Evolutionary conservation across 2,888 invertebrate species (phyloP), one percentile per base, ranked within the genome.

Genomic region (Pemphredon lugubris): DNA sequence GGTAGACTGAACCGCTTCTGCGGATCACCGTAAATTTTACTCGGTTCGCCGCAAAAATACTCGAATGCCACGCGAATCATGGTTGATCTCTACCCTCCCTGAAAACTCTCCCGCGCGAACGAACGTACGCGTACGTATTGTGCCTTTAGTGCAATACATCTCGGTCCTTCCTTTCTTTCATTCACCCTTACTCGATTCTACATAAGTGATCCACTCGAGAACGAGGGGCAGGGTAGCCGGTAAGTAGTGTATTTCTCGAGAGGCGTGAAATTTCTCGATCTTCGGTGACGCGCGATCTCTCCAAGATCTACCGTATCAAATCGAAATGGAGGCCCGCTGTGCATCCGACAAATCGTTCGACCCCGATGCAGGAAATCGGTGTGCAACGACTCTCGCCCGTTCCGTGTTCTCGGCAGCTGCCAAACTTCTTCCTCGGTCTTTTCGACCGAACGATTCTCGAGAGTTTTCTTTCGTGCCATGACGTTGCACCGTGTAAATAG

Each of bases 231-330:
- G 18, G 4, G 26, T 5, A 3, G 3, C 14, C 37, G 7, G 21
- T 11, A 39, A 20, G 26, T 30, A 59, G 21, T 60, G 59, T 51
- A 42, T 39, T 65, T 16, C 53, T 73, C 63, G 70, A 78, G 79
- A 73, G 75, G 71, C 80, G 79, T 81, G 72, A 81, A 81, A 81
- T 78, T 60, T 51, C 69, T 54, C 47, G 59, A 20, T 59, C 47
- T 34, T 21, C 23, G 20, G 48, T 47, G 47, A 16, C 47, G 60
- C 44, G 23, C 67, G 37, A 71, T 78, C 44, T 44, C 59, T 48
- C 58, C 53, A 34, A 42, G 73, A 71, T 73, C 58, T 48, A 32
- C 61, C 79, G 69, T 75, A 55, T 64, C 80, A 69, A 80, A 81
- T 81, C 57, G 23, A 44, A 45, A 60, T 39, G 39, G 66, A 54